Evolutionary conservation across 2,113 vertebrate species (phyloP), one percentile per base, ranked within the genome.

Genomic region (Numenius arquata): DNA sequence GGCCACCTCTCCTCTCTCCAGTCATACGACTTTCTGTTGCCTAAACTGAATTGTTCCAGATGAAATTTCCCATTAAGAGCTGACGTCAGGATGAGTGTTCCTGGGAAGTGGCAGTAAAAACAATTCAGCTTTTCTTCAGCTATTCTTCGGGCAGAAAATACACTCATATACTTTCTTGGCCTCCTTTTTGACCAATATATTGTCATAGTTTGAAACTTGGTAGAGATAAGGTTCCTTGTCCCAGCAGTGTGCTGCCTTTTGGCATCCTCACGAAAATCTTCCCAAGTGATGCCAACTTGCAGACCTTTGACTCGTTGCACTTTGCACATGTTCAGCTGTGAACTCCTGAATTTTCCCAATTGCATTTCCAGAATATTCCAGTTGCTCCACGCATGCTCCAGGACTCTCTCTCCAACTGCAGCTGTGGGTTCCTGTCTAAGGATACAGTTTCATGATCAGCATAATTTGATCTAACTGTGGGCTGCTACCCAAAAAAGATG

Each of bases 391-490:
- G 43, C 96, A 90, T 87, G 95, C 70, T 95, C 73, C 41, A 77
- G n/a, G 58, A 78, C 34, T 78, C 50, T 56, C 26, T 59, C 48
- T 70, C 80, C 48, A 92, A 93, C 58, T 96, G 89, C 95, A 97
- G 96, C 92, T 97, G 94, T 89, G 90, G 66, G 94, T 58, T 95
- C 88, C 88, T 93, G 90, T 95, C 96, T 94, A 68, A 84, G 84
- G 95, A 95, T 96, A 96, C 38, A 53, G 80, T 96, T 97, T 95
- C 96, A 95, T 38, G 96, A 88, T 97, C 87, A 96, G 91, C 91
- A 94, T 89, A 96, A 96, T 96, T 96, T 96, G 91, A 96, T 95
- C 93, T 85, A 93, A 89, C 84, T 62, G 23, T 85, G 94, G 93
- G 93, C 94, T 95, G 89, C 89, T 82, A 79, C 93, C 93, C 94